Percentiles rank a stretch among this genome's conserved stretches.
These are phyloP conservation scores for Rhinogobius similis DNA, from an alignment of 2,113 vertebrate genomes.

Conservation along the genomic window DNA sequence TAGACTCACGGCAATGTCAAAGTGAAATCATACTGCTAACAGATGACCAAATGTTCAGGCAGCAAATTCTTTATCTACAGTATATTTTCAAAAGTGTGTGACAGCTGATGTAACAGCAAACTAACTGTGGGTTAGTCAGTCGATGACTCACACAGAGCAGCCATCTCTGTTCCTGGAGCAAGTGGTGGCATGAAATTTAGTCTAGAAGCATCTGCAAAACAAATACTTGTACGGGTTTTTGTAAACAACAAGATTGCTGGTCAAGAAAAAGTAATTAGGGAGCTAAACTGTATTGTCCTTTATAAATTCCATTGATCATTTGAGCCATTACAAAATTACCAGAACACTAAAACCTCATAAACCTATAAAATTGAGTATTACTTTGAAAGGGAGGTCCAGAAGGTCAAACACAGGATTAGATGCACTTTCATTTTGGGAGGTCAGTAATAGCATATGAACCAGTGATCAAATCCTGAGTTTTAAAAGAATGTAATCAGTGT, in stretches of 20 bases:
- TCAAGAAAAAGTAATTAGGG: neutral
- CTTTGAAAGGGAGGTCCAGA: no score
- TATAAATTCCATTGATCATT: neutral
- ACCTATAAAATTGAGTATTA: neutral
- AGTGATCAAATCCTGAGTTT: neutral
- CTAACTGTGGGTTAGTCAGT: constrained; percentile 28
- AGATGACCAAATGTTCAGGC: constrained; percentile 28
- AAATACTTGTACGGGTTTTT: neutral
- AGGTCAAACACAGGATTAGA: constrained; percentile 2
- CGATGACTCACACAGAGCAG: constrained; percentile 42
- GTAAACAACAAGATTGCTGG: neutral
- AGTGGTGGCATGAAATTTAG: neutral
- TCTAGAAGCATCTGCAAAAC: neutral
- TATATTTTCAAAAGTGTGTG: neutral
- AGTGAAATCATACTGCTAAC: constrained; percentile 20
- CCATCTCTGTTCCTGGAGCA: neutral
- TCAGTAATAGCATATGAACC: neutral
- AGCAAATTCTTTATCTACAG: constrained; percentile 34
- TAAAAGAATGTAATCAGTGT: neutral
- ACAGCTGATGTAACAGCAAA: constrained; percentile 52
- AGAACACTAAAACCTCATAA: neutral
- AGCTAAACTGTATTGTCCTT: neutral
- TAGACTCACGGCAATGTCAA: constrained; percentile 27
- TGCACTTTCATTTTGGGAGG: neutral
- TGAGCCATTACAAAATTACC: neutral